Percentiles rank a stretch among this genome's conserved stretches.
Evolutionary conservation across 2,888 invertebrate genomes (phyloP).

Genomic region (Clivina fossor): DNA sequence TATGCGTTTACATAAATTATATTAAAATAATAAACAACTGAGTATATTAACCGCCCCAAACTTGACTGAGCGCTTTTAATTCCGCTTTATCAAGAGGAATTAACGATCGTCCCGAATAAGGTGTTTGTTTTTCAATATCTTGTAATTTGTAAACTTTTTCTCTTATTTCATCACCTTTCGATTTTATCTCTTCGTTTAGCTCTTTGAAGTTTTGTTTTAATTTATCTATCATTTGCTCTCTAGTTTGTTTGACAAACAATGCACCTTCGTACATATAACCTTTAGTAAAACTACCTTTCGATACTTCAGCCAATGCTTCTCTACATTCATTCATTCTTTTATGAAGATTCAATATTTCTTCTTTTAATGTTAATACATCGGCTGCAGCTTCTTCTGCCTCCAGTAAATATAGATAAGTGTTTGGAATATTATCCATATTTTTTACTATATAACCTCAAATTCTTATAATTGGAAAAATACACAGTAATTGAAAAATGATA

Average conservation of each 20-base stretch:
- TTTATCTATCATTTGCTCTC: conserved; percentile 13
- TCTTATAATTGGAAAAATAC: no score
- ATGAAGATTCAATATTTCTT: conserved; percentile 21
- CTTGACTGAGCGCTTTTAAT: conserved; percentile 14
- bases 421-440: conserved; percentile 13
- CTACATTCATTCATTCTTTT: conserved; percentile 9
- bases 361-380: conserved; percentile 15
- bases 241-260: conserved; percentile 1
- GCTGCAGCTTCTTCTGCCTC: conserved; percentile 18
- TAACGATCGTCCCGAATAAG: conserved; percentile 10
- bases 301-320: conserved; percentile 18
- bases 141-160: conserved; percentile 16
- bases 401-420: conserved; percentile 22
- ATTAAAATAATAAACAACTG: no score
- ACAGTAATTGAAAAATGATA: no score
- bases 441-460: not conserved
- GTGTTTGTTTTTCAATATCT: conserved; percentile 20
- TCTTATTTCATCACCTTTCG: conserved; percentile 21
- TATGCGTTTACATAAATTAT: no score
- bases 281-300: conserved; percentile 1
- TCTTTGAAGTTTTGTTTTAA: conserved; percentile 18
- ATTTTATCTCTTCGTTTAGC: conserved; percentile 16
- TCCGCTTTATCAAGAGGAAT: conserved; percentile 23
- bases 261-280: conserved; percentile 26
- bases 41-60: no score